Evolutionary conservation across 1,140 invertebrate species (phyloP).

Genomic region (Drosophila littoralis): DNA sequence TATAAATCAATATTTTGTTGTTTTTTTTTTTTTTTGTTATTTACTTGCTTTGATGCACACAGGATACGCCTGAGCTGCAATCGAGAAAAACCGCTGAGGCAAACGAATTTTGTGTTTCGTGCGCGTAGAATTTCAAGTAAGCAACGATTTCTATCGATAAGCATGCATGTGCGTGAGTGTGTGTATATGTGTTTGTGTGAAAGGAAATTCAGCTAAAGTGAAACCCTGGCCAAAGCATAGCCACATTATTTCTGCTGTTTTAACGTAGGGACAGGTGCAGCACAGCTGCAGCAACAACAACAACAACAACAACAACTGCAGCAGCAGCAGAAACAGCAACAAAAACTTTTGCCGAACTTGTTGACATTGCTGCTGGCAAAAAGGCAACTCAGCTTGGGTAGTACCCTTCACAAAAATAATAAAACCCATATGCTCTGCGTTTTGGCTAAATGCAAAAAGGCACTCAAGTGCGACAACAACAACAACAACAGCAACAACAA

Average conservation of each 20-base stretch:
- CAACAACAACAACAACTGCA: background rate
- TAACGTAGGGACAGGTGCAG: slow-evolving; percentile 6
- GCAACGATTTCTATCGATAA: slow-evolving; percentile 26
- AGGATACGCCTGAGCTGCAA: slow-evolving; percentile 28
- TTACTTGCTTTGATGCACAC: slow-evolving; percentile 2
- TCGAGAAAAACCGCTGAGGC: background rate
- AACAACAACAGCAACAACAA: slow-evolving; percentile 24
- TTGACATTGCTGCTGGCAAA: slow-evolving; percentile 25
- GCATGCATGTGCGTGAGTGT: background rate
- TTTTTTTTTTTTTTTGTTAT: slow-evolving; percentile 6
- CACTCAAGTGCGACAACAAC: slow-evolving; percentile 59
- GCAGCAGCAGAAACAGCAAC: slow-evolving; percentile 3
- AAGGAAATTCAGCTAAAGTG: slow-evolving; percentile 38
- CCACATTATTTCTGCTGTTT: slow-evolving; percentile 22
- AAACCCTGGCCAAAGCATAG: slow-evolving; percentile 20
- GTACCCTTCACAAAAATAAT: slow-evolving; percentile 27
- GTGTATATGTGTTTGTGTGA: slow-evolving; percentile 18
- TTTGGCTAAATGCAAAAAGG: slow-evolving; percentile 45
- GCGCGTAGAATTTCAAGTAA: slow-evolving; percentile 39
- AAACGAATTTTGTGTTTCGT: slow-evolving; percentile 19
- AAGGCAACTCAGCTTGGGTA: slow-evolving; percentile 4
- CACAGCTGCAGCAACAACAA: slow-evolving; percentile 17
- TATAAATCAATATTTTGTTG: slow-evolving; percentile 7
- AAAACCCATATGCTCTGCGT: slow-evolving; percentile 12
- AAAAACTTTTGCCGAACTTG: slow-evolving; percentile 33